A percentile compares a stretch with the other conserved stretches of the same genome.
Conservation (phyloP, 2,113 vertebrate species). For the Leptobrachium leishanense region DNA sequence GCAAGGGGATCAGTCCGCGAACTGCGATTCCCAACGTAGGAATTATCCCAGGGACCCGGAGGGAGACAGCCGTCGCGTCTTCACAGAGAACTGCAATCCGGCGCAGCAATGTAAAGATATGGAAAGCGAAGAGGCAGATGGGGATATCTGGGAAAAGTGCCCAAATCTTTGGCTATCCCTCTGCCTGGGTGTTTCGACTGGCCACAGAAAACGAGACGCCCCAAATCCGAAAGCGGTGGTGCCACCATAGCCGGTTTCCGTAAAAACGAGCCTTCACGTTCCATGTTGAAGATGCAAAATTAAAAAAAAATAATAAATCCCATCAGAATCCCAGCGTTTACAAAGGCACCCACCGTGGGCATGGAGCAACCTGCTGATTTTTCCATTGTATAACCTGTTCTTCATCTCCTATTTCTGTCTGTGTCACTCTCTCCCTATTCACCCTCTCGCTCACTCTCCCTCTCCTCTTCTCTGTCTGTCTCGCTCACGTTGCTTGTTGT, state of each 20-base stretch:
- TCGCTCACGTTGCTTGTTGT: slow-evolving; percentile 49
- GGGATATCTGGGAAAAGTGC: slow-evolving; percentile 49
- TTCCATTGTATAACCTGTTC: slow-evolving; percentile 32
- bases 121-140: slow-evolving; percentile 45
- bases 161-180: slow-evolving; percentile 41
- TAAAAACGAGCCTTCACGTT: slow-evolving; percentile 13
- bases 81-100: slow-evolving; percentile 18
- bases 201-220: slow-evolving; percentile 37
- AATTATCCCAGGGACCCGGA: slow-evolving; percentile 9
- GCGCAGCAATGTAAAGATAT: slow-evolving; percentile 26
- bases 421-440: slow-evolving; percentile 14
- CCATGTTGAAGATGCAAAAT: slow-evolving; percentile 31
- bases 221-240: slow-evolving; percentile 26
- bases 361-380: slow-evolving; percentile 28
- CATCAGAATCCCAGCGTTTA: slow-evolving; percentile 18
- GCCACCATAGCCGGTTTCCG: slow-evolving; percentile 23
- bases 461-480: slow-evolving; percentile 39
- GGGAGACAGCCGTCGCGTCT: slow-evolving; percentile 11
- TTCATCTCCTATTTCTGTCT: slow-evolving; percentile 10
- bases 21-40: slow-evolving; percentile 10
- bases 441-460: slow-evolving; percentile 31
- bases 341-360: slow-evolving; percentile 2
- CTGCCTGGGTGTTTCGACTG: slow-evolving; percentile 32
- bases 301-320: not conserved
- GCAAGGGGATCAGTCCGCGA: slow-evolving; percentile 14